Evolutionary conservation across 1,140 invertebrate genomes (phyloP), one percentile per base, ranked within the genome.

Genomic region (Trichonephila clavata): DNA sequence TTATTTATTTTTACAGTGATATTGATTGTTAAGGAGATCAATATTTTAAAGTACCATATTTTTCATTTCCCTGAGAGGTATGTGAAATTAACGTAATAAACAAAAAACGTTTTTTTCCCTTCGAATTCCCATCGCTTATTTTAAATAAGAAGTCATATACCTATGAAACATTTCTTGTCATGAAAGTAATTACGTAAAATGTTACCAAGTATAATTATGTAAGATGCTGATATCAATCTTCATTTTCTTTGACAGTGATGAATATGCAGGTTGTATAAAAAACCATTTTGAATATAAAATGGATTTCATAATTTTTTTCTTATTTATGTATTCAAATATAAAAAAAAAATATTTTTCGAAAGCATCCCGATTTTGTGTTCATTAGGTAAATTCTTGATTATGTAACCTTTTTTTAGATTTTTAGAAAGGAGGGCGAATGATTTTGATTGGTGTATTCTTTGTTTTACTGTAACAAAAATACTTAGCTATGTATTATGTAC

Each of bases 191-290:
- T 81, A 81, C 14, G 77, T 50, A n/a, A 83, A 50, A 21, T 24
- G 50, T 57, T 81, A 68, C 43, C 32, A 16, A 81, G 27, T 81
- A 50, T 81, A 43, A 81, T 81, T 81, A 81, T n/a, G 8, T 24
- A 57, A 83, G 20, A 57, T 59, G 4, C n/a, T 50, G 81, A 83
- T 83, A 83, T 83, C 21, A 83, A 59, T 83, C 43, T 83, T 83
- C 81, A 83, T 83, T 83, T 24, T 50, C 14, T 83, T 83, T 83
- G 80, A 57, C 81, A 24, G 8, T 57, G 20, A 83, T n/a, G 81
- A 83, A 83, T 83, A 57, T 83, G 20, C 8, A n/a, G 39, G 21
- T 8, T 57, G 39, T n/a, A 10, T 16, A 83, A 59, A 14, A 59
- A 24, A 24, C 6, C 14, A 21, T 83, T 83, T n/a, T n/a, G 20